A percentile compares a stretch with the other conserved stretches of the same genome.
These are phyloP conservation scores for Folsomia candida DNA, from an alignment of 2,888 invertebrate genomes.

Conservation along the genomic window DNA sequence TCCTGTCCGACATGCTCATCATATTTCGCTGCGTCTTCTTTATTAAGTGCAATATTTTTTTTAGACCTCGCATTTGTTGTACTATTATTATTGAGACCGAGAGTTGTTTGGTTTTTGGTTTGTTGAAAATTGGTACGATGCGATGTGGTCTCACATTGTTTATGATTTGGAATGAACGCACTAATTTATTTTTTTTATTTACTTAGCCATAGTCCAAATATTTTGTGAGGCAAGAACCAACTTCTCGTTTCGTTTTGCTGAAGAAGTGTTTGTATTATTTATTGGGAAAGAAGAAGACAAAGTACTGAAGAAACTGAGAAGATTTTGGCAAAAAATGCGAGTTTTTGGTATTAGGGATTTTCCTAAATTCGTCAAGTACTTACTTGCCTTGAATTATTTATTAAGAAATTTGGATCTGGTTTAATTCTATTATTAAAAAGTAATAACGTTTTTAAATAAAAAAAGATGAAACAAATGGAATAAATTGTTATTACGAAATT, in stretches of 20 bases:
- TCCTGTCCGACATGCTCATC: constrained; percentile 20
- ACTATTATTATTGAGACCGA: neutral
- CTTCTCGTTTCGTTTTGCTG: neutral
- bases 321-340: too few relatives aligned
- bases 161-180: too few relatives aligned
- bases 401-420: neutral
- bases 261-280: neutral
- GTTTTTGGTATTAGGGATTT: too few relatives aligned
- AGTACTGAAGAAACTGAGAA: too few relatives aligned
- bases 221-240: constrained; percentile 8
- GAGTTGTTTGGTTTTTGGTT: neutral
- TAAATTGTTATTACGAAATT: constrained; percentile 13
- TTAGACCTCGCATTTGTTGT: too few relatives aligned
- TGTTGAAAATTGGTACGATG: too few relatives aligned
- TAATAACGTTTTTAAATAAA: too few relatives aligned
- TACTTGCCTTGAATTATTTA: neutral
- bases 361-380: too few relatives aligned
- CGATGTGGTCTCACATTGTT: too few relatives aligned
- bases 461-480: neutral
- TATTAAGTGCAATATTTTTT: neutral
- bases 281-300: too few relatives aligned
- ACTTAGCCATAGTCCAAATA: constrained; percentile 15
- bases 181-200: too few relatives aligned
- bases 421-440: neutral
- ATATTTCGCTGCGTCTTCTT: neutral